Percentiles rank a stretch among this genome's conserved stretches.
Evolutionary conservation across 2,113 vertebrate genomes (phyloP).

Genomic region (Rallus limicola): DNA sequence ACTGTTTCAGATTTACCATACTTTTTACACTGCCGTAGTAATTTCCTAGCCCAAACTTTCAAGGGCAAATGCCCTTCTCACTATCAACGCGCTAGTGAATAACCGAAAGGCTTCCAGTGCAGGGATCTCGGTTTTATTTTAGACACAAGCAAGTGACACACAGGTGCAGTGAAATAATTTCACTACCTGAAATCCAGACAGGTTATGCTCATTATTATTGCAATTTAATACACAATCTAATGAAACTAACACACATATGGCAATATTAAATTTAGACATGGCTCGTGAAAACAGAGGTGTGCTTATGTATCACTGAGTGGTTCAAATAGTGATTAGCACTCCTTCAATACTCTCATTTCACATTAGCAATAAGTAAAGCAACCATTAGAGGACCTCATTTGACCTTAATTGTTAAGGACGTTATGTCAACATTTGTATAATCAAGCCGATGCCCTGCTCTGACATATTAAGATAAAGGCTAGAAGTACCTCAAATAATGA

Average conservation of each 20-base stretch:
- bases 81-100: not conserved
- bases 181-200: not conserved
- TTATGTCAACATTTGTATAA: constrained; percentile 19
- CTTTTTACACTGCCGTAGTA: fast-evolving
- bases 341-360: not conserved
- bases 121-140: not conserved
- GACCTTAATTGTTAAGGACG: not conserved
- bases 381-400: not conserved
- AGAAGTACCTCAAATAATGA: constrained; percentile 32
- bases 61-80: not conserved
- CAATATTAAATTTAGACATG: not conserved
- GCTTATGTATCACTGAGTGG: not conserved
- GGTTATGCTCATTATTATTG: not conserved
- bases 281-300: not conserved
- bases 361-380: not conserved
- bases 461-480: constrained; percentile 16
- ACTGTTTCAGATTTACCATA: not conserved
- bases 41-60: not conserved
- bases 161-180: not conserved
- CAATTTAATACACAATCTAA: not conserved
- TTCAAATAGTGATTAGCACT: not conserved
- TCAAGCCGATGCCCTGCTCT: not conserved
- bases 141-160: not conserved
- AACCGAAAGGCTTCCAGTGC: not conserved
- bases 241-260: not conserved